Percentiles rank a stretch among this genome's conserved stretches.
Conservation (phyloP, 2,888 invertebrate genomes). For the Cryptocheilus praepositus region DNA sequence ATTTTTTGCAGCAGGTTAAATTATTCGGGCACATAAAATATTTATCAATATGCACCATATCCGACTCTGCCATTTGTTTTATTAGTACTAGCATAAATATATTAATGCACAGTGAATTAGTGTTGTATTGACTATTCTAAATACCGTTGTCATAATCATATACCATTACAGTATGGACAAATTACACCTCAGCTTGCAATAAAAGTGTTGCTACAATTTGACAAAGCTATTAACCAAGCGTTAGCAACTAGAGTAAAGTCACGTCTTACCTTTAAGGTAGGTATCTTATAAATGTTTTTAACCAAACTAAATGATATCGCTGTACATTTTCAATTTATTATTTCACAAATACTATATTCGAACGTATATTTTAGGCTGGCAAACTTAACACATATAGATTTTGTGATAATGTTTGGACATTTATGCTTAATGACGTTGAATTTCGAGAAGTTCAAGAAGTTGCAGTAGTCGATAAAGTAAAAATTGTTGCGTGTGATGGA, state of each 20-base stretch:
- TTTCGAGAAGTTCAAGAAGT: constrained; percentile 96
- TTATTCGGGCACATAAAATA: too few relatives aligned
- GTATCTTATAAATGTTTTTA: constrained; percentile 10
- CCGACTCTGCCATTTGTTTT: too few relatives aligned
- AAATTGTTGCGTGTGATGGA: constrained; percentile 98
- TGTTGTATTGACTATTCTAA: too few relatives aligned
- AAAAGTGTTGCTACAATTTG: constrained; percentile 96
- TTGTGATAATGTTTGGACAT: constrained; percentile 99
- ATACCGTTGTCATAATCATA: too few relatives aligned
- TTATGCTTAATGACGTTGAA: constrained; percentile 98
- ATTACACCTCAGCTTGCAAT: constrained; percentile 95
- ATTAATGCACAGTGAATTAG: too few relatives aligned
- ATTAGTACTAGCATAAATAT: too few relatives aligned
- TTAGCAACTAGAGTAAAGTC: constrained; percentile 93
- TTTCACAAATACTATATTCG: background rate
- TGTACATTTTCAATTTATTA: background rate
- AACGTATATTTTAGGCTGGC: constrained; percentile 77
- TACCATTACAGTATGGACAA: constrained; percentile 93
- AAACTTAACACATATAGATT: constrained; percentile 93
- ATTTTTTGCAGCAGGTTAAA: too few relatives aligned
- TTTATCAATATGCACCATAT: too few relatives aligned
- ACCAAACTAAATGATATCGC: background rate
- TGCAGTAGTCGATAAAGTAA: constrained; percentile 94
- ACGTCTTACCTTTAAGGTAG: constrained; percentile 92
- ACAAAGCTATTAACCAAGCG: constrained; percentile 96